Evolutionary conservation across 2,113 vertebrate species (phyloP).

Genomic region (Struthio camelus): DNA sequence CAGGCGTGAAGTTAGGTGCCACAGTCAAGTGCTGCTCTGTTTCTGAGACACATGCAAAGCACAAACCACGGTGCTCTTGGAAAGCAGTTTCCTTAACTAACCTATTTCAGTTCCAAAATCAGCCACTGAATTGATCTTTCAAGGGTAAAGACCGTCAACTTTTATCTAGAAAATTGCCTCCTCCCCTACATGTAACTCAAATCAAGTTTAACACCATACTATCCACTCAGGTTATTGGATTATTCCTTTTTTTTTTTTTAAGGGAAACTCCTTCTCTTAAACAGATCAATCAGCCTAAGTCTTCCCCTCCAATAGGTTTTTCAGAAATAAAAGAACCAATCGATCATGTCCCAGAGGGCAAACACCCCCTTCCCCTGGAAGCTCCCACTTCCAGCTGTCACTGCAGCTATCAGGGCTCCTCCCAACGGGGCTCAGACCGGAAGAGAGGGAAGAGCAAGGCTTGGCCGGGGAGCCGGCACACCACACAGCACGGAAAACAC

Average conservation of each 20-base stretch:
- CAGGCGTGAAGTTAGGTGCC: not conserved
- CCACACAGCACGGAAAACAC: not conserved
- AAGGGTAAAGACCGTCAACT: not conserved
- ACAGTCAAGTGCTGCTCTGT: not conserved
- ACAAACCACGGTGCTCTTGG: not conserved
- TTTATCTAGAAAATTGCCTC: not conserved
- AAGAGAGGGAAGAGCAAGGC: not conserved
- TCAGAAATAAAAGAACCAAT: not conserved
- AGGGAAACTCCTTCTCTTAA: not conserved
- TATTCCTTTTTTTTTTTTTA: not conserved
- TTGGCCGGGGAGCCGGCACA: not conserved
- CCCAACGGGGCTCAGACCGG: fast-evolving
- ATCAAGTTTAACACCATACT: not conserved
- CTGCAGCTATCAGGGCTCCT: not conserved
- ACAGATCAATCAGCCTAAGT: not conserved
- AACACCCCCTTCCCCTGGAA: not conserved
- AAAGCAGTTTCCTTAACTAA: not conserved
- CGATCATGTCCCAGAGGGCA: not conserved
- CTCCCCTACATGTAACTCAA: not conserved
- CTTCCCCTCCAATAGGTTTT: not conserved
- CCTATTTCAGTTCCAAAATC: not conserved
- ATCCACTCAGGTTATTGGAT: not conserved
- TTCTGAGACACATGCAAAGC: not conserved
- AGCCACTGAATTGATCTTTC: not conserved
- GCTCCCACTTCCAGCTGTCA: not conserved